Evolutionary conservation across 2,888 invertebrate genomes (phyloP), one percentile per base, ranked within the genome.

Genomic region (Lottia gigantea): DNA sequence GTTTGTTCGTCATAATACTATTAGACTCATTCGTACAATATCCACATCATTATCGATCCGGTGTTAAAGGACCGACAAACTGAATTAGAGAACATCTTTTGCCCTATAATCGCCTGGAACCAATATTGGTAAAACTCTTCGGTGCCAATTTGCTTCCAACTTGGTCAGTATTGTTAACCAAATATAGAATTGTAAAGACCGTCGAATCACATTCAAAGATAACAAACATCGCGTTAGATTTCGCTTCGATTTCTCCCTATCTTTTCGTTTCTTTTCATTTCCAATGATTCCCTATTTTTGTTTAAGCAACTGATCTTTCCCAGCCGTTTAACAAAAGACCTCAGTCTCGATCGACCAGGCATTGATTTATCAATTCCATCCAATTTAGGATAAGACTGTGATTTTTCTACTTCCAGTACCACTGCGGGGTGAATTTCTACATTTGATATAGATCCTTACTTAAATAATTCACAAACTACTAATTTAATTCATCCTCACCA

Each of bases 41-140:
- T 55, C 19, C 55, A 23, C 55, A 55, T 23, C 2, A 11, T 19
- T 23, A 55, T 55, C 15, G 55, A 55, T 23, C 55, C 2, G 11
- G 14, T n/a, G 67, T 47, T 62, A 68, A 62, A 68, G 67, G 67
- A 68, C 67, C 62, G 62, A 68, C 62, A 62, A 68, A 68, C 67
- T 25, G 62, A 62, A 68, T 68, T 68, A 68, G 67, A 62, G 67
- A 62, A 46, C 67, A 68, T 68, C 67, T 68, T 40, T 62, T 45
- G 25, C 62, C 62, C 31, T 26, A 62, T 68, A 68, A 68, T 68
- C 67, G 67, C 47, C 62, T 62, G 26, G 26, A 62, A 62, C 40
- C 62, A 46, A 62, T 62, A 62, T 68, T 61, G 62, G 62, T 47
- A 62, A 62, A 61, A n/a, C 62, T 45, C 67, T 62, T 40, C 40